Percentiles rank a stretch among this genome's conserved stretches.
Conservation (phyloP, 2,888 invertebrate genomes). For the Phalera bucephala region DNA sequence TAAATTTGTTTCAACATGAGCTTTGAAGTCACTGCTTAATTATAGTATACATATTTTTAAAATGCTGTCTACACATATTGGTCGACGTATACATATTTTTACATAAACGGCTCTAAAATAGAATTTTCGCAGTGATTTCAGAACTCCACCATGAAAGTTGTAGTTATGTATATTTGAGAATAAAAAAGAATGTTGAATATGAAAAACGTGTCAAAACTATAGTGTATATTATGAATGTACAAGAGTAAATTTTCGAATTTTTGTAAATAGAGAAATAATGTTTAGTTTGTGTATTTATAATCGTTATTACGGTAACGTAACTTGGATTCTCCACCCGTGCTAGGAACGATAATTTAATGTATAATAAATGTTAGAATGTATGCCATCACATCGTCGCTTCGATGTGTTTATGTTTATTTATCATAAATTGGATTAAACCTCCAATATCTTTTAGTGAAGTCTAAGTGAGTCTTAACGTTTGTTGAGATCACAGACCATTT, state of each 20-base stretch:
- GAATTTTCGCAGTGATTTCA: slow-evolving; percentile 16
- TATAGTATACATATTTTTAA: background rate
- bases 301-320: background rate
- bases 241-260: slow-evolving; percentile 13
- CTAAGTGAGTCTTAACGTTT: no score
- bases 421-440: no score
- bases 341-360: background rate
- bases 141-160: slow-evolving; percentile 7
- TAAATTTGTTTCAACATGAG: slow-evolving; percentile 25
- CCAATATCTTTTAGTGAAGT: no score
- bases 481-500: no score
- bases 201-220: slow-evolving; percentile 1
- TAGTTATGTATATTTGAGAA: slow-evolving; percentile 13
- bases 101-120: background rate
- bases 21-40: slow-evolving; percentile 21
- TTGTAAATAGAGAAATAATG: slow-evolving; percentile 25
- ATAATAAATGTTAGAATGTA: background rate
- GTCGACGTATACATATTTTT: background rate
- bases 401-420: no score
- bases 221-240: slow-evolving; percentile 9
- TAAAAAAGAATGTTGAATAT: slow-evolving; percentile 2
- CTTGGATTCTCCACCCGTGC: background rate
- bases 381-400: no score
- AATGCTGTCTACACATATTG: background rate
- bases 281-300: slow-evolving; percentile 1